Evolutionary conservation across 2,113 vertebrate species (phyloP).

Genomic region (Pteropus alecto): DNA sequence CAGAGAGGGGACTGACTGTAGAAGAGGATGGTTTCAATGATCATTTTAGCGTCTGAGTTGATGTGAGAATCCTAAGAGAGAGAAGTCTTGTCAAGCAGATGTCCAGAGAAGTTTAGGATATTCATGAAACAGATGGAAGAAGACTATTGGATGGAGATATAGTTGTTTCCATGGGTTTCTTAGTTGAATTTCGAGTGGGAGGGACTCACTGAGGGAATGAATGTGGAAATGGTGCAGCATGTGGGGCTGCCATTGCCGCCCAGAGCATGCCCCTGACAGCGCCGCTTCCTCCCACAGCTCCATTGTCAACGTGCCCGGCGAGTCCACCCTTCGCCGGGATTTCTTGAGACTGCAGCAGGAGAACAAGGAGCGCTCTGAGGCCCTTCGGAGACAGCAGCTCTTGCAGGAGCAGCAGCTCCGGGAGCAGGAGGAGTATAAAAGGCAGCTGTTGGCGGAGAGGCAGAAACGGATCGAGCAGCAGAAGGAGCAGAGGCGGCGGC

Average conservation of each 20-base stretch:
- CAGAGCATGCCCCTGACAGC: background rate
- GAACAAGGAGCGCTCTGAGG: conserved; percentile 98
- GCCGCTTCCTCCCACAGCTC: conserved; percentile 83
- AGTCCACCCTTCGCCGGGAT: conserved; percentile 96
- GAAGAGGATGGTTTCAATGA: background rate
- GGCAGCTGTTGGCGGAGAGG: conserved; percentile 95
- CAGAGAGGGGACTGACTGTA: background rate
- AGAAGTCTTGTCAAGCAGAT: background rate
- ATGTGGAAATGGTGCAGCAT: accelerated
- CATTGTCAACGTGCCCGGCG: conserved; percentile 98
- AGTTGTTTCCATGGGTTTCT: background rate
- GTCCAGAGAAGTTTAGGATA: background rate
- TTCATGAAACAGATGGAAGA: background rate
- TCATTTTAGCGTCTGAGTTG: background rate
- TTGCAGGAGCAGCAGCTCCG: conserved; percentile 98
- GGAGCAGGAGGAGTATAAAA: conserved; percentile 98
- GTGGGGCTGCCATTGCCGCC: no score
- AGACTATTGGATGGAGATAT: accelerated
- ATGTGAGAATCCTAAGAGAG: background rate
- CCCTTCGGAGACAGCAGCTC: conserved; percentile 95
- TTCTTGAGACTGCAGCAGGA: conserved; percentile 98
- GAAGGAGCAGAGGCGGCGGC: conserved; percentile 94
- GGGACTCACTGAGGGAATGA: background rate
- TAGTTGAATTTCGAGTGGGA: no score
- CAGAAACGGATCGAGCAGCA: conserved; percentile 98